Evolutionary conservation across 2,888 invertebrate species (phyloP).

Genomic region (Nomada flava): DNA sequence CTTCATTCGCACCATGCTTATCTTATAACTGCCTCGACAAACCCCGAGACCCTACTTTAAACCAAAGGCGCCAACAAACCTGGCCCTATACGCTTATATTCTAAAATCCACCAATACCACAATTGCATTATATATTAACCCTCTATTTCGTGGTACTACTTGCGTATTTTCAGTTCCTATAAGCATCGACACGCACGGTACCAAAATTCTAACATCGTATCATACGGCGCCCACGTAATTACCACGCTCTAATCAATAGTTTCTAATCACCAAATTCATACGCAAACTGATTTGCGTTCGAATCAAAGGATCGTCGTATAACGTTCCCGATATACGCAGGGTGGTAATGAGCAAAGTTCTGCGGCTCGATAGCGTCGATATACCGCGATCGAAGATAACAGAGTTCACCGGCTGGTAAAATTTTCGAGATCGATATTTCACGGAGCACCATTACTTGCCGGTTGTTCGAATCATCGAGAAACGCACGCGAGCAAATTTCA

Average conservation of each 20-base stretch:
- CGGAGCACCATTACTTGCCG: no score
- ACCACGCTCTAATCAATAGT: constrained; percentile 46
- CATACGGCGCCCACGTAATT: constrained; percentile 27
- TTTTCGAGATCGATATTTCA: neutral
- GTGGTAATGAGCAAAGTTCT: constrained; percentile 40
- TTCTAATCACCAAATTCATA: constrained; percentile 38
- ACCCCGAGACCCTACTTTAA: no score
- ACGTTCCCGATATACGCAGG: constrained; percentile 2
- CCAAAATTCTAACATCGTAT: constrained; percentile 4
- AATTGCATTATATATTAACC: no score
- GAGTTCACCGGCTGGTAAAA: neutral
- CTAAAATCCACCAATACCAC: no score
- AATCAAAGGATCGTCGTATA: constrained; percentile 31
- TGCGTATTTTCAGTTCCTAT: no score
- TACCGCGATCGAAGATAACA: constrained; percentile 16
- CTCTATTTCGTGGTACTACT: no score
- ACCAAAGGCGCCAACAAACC: no score
- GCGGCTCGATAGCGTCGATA: constrained; percentile 18
- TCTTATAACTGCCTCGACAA: no score
- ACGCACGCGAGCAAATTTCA: neutral
- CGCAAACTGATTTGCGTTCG: constrained; percentile 20
- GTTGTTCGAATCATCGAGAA: no score
- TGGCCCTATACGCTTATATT: no score
- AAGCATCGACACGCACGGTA: neutral
- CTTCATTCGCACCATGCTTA: no score